A percentile compares a stretch with the other conserved stretches of the same genome.
Evolutionary conservation across 2,797 vertebrate species (phyloP).

Genomic region (Fratercula arctica): DNA sequence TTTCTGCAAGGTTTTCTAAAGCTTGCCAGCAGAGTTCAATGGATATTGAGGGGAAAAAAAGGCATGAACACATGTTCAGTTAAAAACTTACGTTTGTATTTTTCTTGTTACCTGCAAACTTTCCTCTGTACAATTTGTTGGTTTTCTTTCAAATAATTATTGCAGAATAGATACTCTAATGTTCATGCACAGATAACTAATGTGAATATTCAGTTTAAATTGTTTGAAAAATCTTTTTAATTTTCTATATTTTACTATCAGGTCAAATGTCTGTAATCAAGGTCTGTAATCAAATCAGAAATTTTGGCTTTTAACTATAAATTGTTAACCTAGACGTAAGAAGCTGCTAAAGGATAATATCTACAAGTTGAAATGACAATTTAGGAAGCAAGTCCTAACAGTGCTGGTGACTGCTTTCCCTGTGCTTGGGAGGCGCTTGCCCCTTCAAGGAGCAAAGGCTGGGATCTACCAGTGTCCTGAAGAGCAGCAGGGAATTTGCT

Average conservation of each 20-base stretch:
- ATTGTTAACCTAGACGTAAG: background rate
- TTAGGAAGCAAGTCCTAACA: background rate
- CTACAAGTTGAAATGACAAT: background rate
- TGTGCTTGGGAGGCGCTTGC: background rate
- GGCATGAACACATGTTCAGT: background rate
- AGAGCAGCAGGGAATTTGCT: background rate
- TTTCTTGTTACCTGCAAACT: background rate
- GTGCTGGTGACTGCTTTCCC: background rate
- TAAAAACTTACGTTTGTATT: background rate
- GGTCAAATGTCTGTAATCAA: background rate
- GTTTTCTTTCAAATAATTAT: background rate
- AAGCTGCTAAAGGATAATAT: background rate
- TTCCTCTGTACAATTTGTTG: background rate
- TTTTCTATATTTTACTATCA: background rate
- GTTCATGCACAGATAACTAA: background rate
- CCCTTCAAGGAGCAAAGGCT: background rate
- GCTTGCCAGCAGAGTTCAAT: background rate
- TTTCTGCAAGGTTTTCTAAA: background rate
- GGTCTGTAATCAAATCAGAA: background rate
- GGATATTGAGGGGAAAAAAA: background rate
- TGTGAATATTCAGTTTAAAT: background rate
- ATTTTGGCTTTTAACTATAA: background rate
- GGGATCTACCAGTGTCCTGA: background rate
- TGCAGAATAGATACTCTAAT: background rate
- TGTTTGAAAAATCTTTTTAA: background rate